Conservation (phyloP, 2,113 vertebrate species). For the Phalacrocorax pelagicus region DNA sequence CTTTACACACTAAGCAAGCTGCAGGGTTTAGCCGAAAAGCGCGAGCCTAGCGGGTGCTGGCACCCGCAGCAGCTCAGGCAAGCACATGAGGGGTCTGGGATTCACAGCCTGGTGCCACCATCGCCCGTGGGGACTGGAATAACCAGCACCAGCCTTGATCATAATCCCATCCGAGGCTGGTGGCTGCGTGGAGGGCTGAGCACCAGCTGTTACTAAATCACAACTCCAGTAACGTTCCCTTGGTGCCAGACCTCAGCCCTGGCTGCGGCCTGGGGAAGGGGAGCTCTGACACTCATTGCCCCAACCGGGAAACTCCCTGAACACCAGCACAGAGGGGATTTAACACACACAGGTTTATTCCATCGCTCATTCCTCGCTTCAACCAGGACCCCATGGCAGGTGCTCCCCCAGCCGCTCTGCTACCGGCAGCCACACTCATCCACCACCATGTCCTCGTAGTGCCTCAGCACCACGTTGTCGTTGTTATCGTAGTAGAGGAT, state of each 20-base stretch:
- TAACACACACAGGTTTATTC: not conserved
- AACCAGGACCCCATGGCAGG: fast-evolving
- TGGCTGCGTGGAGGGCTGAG: fast-evolving
- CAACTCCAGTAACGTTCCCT: fast-evolving
- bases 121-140: fast-evolving
- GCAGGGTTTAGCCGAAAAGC: not conserved
- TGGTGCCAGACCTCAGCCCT: fast-evolving
- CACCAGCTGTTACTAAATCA: fast-evolving
- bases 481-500: slow-evolving; percentile 95
- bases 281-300: fast-evolving
- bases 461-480: slow-evolving; percentile 93
- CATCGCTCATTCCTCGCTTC: fast-evolving
- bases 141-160: not conserved
- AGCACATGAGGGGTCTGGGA: not conserved
- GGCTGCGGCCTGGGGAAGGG: not conserved
- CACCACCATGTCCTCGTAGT: slow-evolving; percentile 97
- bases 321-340: not conserved
- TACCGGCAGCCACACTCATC: slow-evolving; percentile 93
- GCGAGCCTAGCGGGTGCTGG: not conserved
- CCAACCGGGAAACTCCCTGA: not conserved
- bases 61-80: not conserved
- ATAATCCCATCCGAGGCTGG: not conserved
- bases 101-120: not conserved
- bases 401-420: not conserved
- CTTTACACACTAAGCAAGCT: not conserved